A percentile compares a stretch with the other conserved stretches of the same genome.
Evolutionary conservation across 37 sponge, comb jelly and placozoan genomes (phyloP).

Genomic region (Chondrosia reniformis): DNA sequence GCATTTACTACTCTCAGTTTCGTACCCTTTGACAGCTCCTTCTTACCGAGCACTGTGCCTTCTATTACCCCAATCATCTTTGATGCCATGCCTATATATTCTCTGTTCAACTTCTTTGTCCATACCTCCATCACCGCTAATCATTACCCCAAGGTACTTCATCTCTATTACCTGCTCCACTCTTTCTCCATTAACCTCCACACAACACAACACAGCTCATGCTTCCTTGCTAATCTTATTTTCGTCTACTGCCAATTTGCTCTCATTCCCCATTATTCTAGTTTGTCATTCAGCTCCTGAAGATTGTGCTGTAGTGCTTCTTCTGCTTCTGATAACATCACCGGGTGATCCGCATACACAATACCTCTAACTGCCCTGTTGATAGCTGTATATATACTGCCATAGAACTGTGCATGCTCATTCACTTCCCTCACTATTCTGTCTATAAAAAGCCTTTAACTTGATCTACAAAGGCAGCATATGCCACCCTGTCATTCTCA

Average conservation of each 20-base stretch:
- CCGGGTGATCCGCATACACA: neutral
- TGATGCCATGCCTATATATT: neutral
- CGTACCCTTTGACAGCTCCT: neutral
- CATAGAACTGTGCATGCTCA: too few relatives aligned
- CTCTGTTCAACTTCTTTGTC: neutral
- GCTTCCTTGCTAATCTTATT: neutral
- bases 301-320: neutral
- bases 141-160: constrained; percentile 8
- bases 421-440: neutral
- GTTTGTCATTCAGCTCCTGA: neutral
- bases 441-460: neutral
- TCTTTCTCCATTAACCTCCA: too few relatives aligned
- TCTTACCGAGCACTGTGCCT: neutral
- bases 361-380: neutral
- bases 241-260: neutral
- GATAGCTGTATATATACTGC: neutral
- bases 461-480: too few relatives aligned
- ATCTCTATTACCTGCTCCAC: too few relatives aligned
- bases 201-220: too few relatives aligned
- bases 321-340: neutral
- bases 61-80: neutral
- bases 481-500: too few relatives aligned
- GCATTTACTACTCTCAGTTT: neutral
- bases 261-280: neutral
- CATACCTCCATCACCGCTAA: neutral